phyloP scores from a whole-genome alignment of 2,888 invertebrate species.

The Euzetes globulus region DNA sequence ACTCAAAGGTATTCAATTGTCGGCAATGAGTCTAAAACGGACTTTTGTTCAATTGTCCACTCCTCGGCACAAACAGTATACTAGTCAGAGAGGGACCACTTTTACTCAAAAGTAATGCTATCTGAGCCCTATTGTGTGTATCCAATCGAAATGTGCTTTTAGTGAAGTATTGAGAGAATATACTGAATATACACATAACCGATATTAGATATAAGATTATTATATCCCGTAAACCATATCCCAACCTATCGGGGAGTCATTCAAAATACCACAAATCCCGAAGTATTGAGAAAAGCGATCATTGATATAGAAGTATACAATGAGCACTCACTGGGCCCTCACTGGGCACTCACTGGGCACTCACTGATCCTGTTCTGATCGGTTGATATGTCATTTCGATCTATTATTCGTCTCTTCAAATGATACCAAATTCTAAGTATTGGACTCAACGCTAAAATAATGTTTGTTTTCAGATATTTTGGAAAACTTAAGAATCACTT shows the following conservation, averaged over 20 bases:
- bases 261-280: slow-evolving; percentile 4
- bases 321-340: neutral
- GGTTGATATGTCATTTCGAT: neutral
- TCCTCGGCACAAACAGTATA: no score
- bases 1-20: neutral
- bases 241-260: neutral
- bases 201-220: neutral
- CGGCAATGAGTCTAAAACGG: slow-evolving; percentile 14
- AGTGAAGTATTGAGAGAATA: neutral
- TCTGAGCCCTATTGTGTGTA: slow-evolving; percentile 13
- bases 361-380: slow-evolving; percentile 3
- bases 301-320: neutral
- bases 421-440: no score
- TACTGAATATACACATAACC: neutral
- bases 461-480: no score
- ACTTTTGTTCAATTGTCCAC: neutral
- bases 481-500: no score
- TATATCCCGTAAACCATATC: neutral
- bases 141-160: neutral
- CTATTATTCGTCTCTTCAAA: neutral
- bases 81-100: neutral
- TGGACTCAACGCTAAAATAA: no score
- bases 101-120: slow-evolving; percentile 27
- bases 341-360: neutral
- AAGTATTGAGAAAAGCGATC: neutral